A percentile compares a stretch with the other conserved stretches of the same genome.
These are phyloP conservation scores for Temnothorax ravouxi DNA, from an alignment of 2,888 invertebrate species.

Conservation along the genomic window DNA sequence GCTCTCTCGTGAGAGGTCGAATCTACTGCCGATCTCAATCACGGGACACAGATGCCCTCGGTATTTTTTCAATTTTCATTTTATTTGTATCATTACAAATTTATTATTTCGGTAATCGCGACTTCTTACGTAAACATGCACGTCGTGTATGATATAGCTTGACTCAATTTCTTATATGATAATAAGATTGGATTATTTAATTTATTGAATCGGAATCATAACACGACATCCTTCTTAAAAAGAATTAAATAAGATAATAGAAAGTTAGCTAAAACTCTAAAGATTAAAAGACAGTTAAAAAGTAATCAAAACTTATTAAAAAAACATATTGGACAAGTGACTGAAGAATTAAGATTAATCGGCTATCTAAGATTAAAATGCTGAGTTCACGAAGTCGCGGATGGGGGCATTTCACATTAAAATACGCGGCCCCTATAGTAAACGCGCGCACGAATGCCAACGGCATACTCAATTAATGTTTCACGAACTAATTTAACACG, in stretches of 20 bases:
- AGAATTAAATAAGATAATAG: not conserved
- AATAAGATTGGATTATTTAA: not conserved
- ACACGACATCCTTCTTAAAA: not conserved
- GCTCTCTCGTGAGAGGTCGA: constrained; percentile 53
- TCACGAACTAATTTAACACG: constrained; percentile 47
- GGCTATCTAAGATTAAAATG: not conserved
- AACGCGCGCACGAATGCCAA: constrained; percentile 41
- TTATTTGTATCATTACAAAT: not conserved
- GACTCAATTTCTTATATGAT: not conserved
- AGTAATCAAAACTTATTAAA: not conserved
- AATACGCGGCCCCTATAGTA: not conserved
- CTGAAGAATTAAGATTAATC: constrained; percentile 21
- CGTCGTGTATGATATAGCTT: too few species aligned
- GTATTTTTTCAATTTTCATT: not conserved
- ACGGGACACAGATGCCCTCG: constrained; percentile 2
- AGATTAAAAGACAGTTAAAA: not conserved
- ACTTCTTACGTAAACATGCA: not conserved
- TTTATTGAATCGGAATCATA: not conserved
- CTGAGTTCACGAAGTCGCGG: constrained; percentile 19
- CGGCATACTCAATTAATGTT: constrained; percentile 47
- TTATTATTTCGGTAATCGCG: not conserved
- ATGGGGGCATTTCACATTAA: constrained; percentile 22
- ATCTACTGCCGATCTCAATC: constrained; percentile 25
- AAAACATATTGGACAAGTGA: not conserved
- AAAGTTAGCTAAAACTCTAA: not conserved